Conservation (phyloP, 2,113 vertebrate species). For the Pontoporia blainvillei region DNA sequence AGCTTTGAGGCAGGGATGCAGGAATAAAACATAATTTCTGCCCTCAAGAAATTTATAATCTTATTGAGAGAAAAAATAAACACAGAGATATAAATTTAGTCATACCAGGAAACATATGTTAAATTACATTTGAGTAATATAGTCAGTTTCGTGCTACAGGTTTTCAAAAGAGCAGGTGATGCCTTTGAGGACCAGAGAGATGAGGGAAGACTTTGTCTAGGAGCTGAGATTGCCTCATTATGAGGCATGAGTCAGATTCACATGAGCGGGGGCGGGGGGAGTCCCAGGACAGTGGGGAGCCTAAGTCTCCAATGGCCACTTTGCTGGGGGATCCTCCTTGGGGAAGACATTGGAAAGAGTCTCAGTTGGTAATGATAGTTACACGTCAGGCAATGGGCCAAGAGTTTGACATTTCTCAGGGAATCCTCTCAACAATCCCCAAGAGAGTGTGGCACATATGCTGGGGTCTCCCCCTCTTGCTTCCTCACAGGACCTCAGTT, state of each 20-base stretch:
- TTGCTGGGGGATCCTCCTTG: neutral
- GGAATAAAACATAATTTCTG: neutral
- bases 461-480: neutral
- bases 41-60: neutral
- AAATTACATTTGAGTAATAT: neutral
- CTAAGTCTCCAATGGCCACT: neutral
- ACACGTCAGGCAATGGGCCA: neutral
- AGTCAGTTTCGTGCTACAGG: neutral
- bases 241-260: neutral
- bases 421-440: neutral
- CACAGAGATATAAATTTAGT: neutral
- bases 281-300: neutral
- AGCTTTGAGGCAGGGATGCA: neutral
- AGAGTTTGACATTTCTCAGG: neutral
- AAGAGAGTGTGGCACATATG: neutral
- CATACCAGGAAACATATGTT: neutral
- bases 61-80: neutral
- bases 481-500: neutral
- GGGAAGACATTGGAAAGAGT: neutral
- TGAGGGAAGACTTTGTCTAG: neutral
- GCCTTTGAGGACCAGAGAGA: neutral
- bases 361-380: neutral
- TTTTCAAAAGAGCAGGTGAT: neutral
- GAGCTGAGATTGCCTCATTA: neutral
- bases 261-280: neutral